Evolutionary conservation across 1,140 invertebrate genomes (phyloP).

Genomic region (Oncopodura yosiiana): DNA sequence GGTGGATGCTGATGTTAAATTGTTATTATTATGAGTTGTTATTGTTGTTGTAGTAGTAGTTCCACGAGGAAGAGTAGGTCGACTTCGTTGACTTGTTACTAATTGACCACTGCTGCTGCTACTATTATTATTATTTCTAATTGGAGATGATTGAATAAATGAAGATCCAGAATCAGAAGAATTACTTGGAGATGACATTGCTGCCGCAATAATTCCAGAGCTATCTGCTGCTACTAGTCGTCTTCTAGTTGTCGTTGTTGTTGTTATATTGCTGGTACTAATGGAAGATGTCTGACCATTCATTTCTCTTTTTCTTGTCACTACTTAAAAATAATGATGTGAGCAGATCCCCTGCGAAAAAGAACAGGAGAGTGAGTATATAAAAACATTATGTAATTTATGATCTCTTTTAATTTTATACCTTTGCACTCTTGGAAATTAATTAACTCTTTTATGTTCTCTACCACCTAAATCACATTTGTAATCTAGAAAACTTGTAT

Average conservation of each 20-base stretch:
- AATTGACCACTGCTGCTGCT: neutral
- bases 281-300: conserved; percentile 25
- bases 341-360: no score
- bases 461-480: no score
- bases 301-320: no score
- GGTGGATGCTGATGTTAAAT: conserved; percentile 20
- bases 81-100: neutral
- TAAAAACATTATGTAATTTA: no score
- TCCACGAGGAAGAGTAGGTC: neutral
- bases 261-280: conserved; percentile 15
- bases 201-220: conserved; percentile 22
- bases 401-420: no score
- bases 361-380: no score
- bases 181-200: conserved; percentile 22
- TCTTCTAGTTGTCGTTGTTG: no score
- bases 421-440: no score
- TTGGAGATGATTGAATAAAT: no score
- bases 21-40: conserved; percentile 26
- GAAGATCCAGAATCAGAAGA: conserved; percentile 26
- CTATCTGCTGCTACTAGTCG: conserved; percentile 31
- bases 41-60: conserved; percentile 2
- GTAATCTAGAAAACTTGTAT: no score
- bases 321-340: no score
- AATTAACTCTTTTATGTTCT: no score
- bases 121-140: conserved; percentile 2